phyloP scores from a whole-genome alignment of 2,797 vertebrate genomes.

The Podarcis siculus region DNA sequence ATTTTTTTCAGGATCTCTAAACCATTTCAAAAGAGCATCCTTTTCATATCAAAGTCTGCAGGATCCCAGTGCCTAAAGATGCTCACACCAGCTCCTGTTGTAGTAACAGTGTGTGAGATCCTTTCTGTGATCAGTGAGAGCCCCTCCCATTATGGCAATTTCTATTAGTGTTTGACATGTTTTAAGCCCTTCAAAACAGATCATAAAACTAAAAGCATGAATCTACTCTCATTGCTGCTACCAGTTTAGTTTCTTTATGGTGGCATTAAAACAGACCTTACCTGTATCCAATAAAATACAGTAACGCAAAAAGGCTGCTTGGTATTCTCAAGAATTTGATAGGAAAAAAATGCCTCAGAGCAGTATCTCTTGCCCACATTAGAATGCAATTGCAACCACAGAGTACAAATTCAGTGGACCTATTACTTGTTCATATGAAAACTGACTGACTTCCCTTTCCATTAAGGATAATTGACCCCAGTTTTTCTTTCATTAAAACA shows the following conservation, averaged over 20 bases:
- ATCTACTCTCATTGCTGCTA: neutral
- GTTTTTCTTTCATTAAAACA: neutral
- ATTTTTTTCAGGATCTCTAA: neutral
- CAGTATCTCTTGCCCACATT: neutral
- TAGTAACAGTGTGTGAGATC: neutral
- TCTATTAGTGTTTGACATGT: neutral
- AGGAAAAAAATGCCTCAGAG: neutral
- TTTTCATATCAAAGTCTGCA: neutral
- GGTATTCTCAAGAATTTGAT: neutral
- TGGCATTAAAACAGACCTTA: no score
- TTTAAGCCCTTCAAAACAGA: neutral
- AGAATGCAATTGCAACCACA: neutral
- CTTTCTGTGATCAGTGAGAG: neutral
- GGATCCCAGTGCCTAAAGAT: neutral
- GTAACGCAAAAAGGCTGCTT: neutral
- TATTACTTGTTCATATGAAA: neutral
- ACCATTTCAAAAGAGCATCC: accelerated
- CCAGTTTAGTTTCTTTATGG: neutral
- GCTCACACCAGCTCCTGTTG: neutral
- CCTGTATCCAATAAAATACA: neutral
- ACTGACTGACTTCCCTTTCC: neutral
- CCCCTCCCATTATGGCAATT: neutral
- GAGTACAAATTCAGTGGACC: neutral
- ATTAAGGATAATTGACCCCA: neutral
- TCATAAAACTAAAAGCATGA: slow-evolving; percentile 21